phyloP scores from a whole-genome alignment of 2,113 vertebrate species.

The Macaca nemestrina region DNA sequence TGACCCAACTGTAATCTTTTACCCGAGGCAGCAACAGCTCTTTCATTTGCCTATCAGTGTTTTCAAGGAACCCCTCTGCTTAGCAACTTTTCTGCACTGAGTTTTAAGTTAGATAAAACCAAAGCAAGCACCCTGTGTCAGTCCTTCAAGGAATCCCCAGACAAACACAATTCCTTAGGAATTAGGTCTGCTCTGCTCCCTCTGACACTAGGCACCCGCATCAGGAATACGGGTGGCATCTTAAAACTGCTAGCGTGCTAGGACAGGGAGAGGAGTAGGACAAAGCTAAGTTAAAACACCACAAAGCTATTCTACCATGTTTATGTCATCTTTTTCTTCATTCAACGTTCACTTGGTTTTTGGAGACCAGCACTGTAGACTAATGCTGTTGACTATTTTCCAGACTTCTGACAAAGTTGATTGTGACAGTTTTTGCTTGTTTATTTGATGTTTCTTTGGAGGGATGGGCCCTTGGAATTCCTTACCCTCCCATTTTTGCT shows the following conservation, averaged over 20 bases:
- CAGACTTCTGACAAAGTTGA: neutral
- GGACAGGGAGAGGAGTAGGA: neutral
- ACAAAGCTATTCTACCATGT: neutral
- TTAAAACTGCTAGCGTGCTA: neutral
- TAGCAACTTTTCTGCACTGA: neutral
- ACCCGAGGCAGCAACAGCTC: neutral
- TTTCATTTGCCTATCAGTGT: neutral
- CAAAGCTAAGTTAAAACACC: neutral
- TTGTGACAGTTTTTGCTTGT: neutral
- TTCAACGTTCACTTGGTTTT: neutral
- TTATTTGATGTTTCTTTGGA: neutral
- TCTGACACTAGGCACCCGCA: neutral
- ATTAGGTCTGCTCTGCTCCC: neutral
- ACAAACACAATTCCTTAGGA: neutral
- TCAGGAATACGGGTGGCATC: neutral
- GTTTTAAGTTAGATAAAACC: neutral
- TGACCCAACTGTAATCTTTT: neutral
- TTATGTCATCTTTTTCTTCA: neutral
- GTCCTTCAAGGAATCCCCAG: neutral
- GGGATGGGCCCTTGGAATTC: neutral
- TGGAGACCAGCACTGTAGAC: neutral
- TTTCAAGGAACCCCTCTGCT: neutral
- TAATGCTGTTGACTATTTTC: neutral
- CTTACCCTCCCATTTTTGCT: neutral
- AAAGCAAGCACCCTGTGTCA: neutral